These are phyloP conservation scores for Callimorpha dominula DNA, from an alignment of 2,888 invertebrate species.

Conservation along the genomic window DNA sequence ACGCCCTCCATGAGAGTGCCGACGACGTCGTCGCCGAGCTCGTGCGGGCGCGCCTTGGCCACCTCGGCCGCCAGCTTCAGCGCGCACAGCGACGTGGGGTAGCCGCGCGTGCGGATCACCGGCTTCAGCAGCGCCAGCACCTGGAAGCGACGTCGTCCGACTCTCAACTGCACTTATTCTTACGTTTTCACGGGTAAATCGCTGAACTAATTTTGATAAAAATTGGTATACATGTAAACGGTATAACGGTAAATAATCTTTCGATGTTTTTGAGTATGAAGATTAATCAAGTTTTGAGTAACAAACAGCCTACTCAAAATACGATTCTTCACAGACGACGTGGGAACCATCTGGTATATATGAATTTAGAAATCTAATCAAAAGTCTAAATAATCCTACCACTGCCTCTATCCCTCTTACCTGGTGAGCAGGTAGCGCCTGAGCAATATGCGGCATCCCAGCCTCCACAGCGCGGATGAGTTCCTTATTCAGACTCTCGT, in stretches of 20 bases:
- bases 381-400: not conserved
- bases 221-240: no score
- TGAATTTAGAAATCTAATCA: no score
- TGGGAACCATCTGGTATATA: no score
- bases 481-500: conserved; percentile 90
- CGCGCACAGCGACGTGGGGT: conserved; percentile 96
- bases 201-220: no score
- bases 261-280: no score
- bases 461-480: conserved; percentile 95
- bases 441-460: conserved; percentile 91
- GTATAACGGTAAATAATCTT: no score
- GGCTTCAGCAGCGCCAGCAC: conserved; percentile 89
- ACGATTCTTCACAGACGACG: no score
- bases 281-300: no score
- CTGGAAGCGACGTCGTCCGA: no score
- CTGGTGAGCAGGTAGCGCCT: conserved; percentile 93
- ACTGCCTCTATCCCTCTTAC: conserved; percentile 39
- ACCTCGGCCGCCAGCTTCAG: conserved; percentile 96
- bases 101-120: conserved; percentile 94
- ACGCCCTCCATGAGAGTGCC: conserved; percentile 95
- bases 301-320: no score
- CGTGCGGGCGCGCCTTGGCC: conserved; percentile 91
- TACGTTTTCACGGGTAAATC: no score
- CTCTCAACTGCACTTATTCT: no score
- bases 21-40: conserved; percentile 91